Percentiles rank a stretch among this genome's conserved stretches.
phyloP scores from a whole-genome alignment of 2,113 vertebrate species.

The Salvelinus sp. region DNA sequence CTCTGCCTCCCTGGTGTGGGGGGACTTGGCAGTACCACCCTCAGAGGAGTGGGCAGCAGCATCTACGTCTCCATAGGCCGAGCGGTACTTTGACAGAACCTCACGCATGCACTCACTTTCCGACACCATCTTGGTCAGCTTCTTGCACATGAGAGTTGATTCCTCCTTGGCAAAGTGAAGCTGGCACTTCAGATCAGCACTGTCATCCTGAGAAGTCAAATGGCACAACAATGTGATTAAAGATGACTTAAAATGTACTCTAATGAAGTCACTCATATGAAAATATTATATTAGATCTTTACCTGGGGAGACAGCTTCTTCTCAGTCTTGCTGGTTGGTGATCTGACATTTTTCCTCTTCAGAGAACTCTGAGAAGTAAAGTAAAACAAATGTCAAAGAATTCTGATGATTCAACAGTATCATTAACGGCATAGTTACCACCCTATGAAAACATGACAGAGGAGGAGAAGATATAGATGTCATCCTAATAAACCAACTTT shows the following conservation, averaged over 20 bases:
- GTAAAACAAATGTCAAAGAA: too few species aligned
- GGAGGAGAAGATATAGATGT: background rate
- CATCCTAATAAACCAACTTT: background rate
- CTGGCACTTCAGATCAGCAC: slow-evolving; percentile 90
- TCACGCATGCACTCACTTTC: slow-evolving; percentile 90
- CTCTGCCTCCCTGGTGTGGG: slow-evolving; percentile 86
- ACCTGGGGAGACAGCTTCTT: slow-evolving; percentile 85
- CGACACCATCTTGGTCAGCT: slow-evolving; percentile 90
- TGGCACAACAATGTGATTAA: too few species aligned
- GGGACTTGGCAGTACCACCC: slow-evolving; percentile 72
- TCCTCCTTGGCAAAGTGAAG: slow-evolving; percentile 98
- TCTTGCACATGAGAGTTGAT: slow-evolving; percentile 95
- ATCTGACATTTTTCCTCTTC: slow-evolving; percentile 85
- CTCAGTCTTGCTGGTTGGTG: slow-evolving; percentile 79
- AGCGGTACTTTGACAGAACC: slow-evolving; percentile 86
- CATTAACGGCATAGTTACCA: too few species aligned
- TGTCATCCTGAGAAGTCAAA: slow-evolving; percentile 84
- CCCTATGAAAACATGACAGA: background rate
- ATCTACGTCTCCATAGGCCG: slow-evolving; percentile 86
- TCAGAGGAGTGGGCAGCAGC: slow-evolving; percentile 68
- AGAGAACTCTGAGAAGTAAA: slow-evolving; percentile 77
- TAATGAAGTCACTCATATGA: too few species aligned
- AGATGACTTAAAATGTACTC: slow-evolving; percentile 58
- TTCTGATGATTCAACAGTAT: too few species aligned
- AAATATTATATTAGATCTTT: too few species aligned